Conservation (phyloP, 2,797 vertebrate genomes). For the Thripadectes ignobilis region DNA sequence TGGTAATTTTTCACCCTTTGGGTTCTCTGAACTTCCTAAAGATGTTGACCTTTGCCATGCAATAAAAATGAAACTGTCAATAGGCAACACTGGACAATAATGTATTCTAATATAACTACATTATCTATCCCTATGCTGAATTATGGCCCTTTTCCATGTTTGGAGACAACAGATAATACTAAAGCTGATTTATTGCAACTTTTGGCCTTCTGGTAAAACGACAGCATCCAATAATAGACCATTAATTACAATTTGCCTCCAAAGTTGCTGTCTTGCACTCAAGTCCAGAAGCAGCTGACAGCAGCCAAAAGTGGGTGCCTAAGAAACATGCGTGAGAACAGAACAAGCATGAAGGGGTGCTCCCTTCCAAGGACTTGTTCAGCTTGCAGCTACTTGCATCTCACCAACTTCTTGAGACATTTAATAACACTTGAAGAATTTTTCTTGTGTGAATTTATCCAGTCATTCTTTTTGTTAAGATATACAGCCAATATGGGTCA, state of each 20-base stretch:
- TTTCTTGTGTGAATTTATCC: neutral
- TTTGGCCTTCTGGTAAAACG: slow-evolving; percentile 4
- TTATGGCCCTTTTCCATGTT: neutral
- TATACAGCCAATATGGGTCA: neutral
- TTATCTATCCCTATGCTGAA: neutral
- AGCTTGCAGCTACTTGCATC: neutral
- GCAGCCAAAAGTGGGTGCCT: neutral
- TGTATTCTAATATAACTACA: neutral
- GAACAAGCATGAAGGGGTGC: neutral
- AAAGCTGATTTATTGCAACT: slow-evolving; percentile 4
- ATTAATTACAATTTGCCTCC: neutral
- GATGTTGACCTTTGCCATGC: neutral
- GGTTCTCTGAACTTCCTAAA: neutral
- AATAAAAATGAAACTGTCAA: slow-evolving; percentile 21
- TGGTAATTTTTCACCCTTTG: neutral
- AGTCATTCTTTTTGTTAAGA: neutral
- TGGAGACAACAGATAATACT: neutral
- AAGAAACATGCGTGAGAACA: neutral
- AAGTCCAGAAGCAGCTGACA: neutral
- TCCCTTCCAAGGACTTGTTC: neutral
- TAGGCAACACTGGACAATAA: neutral
- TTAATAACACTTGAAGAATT: neutral
- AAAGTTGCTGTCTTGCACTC: neutral
- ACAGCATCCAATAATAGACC: neutral
- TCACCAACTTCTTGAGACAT: neutral